phyloP scores from a whole-genome alignment of 53 echinoderm and acorn worm genomes.

The Crossaster papposus region DNA sequence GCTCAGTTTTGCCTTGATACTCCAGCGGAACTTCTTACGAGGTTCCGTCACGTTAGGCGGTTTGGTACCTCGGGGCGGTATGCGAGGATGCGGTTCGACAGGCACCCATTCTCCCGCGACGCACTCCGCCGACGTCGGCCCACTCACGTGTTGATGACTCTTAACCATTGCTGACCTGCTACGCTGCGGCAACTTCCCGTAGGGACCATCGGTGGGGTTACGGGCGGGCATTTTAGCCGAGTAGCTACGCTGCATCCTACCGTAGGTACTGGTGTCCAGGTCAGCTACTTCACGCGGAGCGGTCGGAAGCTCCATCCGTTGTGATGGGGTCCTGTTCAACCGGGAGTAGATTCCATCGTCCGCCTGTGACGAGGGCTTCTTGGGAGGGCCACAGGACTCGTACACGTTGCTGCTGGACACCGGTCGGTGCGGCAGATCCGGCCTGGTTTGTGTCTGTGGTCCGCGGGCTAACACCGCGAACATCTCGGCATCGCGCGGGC shows the following conservation, averaged over 20 bases:
- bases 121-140: conserved; percentile 2
- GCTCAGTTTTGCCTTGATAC: conserved; percentile 27
- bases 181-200: conserved; percentile 11
- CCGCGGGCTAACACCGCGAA: conserved; percentile 16
- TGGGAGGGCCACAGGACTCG: conserved; percentile 40
- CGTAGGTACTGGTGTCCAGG: conserved; percentile 13
- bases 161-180: conserved; percentile 44
- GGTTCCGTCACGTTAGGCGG: conserved; percentile 36
- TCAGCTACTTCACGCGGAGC: neutral
- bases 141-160: neutral
- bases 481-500: conserved; percentile 24
- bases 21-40: conserved; percentile 44
- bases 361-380: neutral
- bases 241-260: conserved; percentile 47
- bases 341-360: conserved; percentile 49
- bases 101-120: conserved; percentile 50
- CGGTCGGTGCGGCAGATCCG: conserved; percentile 31
- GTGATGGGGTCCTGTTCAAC: conserved; percentile 33
- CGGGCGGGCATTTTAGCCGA: conserved; percentile 35
- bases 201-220: neutral
- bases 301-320: neutral
- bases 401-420: conserved; percentile 38
- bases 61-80: conserved; percentile 17
- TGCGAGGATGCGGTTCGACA: neutral
- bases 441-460: neutral